Conservation (phyloP, 2,888 invertebrate species). For the Amphimallon solstitiale region DNA sequence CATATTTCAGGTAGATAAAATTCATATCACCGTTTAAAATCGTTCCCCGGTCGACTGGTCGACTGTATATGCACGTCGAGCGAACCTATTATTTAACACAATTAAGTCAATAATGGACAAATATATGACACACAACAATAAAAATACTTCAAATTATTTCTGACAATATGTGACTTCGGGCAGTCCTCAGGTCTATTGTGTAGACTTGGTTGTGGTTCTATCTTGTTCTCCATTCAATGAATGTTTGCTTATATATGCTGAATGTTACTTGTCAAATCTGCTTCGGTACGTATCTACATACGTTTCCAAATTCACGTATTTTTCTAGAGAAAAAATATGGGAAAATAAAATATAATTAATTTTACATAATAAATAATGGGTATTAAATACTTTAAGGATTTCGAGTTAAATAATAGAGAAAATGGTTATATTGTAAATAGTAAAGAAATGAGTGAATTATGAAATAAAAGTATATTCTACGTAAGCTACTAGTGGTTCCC, state of each 20-base stretch:
- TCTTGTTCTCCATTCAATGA: not conserved
- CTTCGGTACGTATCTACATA: no score
- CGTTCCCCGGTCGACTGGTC: conserved; percentile 14
- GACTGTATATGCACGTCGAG: no score
- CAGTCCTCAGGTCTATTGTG: not conserved
- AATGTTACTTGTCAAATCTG: not conserved
- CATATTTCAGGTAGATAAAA: conserved; percentile 14
- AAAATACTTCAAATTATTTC: conserved; percentile 38
- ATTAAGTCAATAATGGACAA: conserved; percentile 46
- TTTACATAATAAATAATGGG: no score
- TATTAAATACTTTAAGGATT: no score
- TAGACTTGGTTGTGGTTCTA: not conserved
- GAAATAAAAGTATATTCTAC: no score
- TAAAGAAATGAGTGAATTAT: no score
- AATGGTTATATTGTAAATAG: no score
- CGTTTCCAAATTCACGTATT: not conserved
- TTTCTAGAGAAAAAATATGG: not conserved
- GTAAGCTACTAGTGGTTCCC: no score
- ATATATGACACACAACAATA: conserved; percentile 41
- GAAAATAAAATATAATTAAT: no score
- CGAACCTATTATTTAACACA: conserved; percentile 36
- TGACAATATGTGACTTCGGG: conserved; percentile 31
- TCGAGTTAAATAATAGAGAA: no score
- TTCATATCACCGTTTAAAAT: not conserved
- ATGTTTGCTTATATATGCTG: not conserved